Evolutionary conservation across 37 sponge, comb jelly and placozoan species (phyloP).

Genomic region (Aplysina aerophoba): DNA sequence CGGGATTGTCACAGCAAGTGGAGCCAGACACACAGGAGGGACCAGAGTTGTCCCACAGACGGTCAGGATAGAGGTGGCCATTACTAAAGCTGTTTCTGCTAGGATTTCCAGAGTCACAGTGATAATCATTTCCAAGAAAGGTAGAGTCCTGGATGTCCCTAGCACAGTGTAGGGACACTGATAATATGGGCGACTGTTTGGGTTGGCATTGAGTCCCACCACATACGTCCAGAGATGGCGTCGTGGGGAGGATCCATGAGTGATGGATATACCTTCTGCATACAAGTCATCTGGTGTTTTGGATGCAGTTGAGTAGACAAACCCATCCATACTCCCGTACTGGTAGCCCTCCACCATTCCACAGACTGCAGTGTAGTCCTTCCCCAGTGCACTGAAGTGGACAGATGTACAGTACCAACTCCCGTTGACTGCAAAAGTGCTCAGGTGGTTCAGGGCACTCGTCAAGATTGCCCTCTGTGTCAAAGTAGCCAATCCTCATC

Average conservation of each 20-base stretch:
- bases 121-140: slow-evolving; percentile 9
- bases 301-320: background rate
- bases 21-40: slow-evolving; percentile 29
- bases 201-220: slow-evolving; percentile 16
- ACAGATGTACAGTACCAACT: slow-evolving; percentile 30
- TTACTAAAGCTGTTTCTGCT: background rate
- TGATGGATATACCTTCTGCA: slow-evolving; percentile 24
- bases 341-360: slow-evolving; percentile 33
- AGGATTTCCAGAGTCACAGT: slow-evolving; percentile 31
- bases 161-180: background rate
- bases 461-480: background rate
- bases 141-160: slow-evolving; percentile 11
- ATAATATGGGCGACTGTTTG: too few species aligned
- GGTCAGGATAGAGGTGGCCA: slow-evolving; percentile 13
- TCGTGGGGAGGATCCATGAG: background rate
- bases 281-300: background rate
- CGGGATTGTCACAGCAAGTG: slow-evolving; percentile 28
- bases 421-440: background rate
- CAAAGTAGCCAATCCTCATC: slow-evolving; percentile 27
- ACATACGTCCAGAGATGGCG: slow-evolving; percentile 18
- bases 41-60: slow-evolving; percentile 23
- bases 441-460: slow-evolving; percentile 9
- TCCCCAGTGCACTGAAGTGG: slow-evolving; percentile 1
- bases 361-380: slow-evolving; percentile 27
- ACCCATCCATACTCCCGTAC: background rate